Evolutionary conservation across 2,888 invertebrate genomes (phyloP).

Genomic region (Athalia rosae): DNA sequence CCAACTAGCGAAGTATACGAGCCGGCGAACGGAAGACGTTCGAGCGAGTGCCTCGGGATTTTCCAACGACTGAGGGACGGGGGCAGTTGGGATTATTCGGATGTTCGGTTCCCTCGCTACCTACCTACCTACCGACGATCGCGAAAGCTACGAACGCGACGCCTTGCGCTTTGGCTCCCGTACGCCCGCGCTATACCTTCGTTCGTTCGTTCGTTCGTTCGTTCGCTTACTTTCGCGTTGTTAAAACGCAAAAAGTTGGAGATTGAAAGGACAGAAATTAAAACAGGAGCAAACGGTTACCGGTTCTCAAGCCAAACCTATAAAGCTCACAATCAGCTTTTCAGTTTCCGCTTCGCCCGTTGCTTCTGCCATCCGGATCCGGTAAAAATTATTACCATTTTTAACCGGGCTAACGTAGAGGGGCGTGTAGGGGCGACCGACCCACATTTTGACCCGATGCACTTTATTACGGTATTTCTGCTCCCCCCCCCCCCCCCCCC

Average conservation of each 20-base stretch:
- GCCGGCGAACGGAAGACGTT: slow-evolving; percentile 1
- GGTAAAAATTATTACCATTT: background rate
- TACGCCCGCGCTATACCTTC: slow-evolving; percentile 39
- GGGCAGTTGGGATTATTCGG: background rate
- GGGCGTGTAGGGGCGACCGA: too few species aligned
- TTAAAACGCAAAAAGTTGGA: slow-evolving; percentile 60
- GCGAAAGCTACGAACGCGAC: slow-evolving; percentile 40
- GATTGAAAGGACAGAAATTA: slow-evolving; percentile 64
- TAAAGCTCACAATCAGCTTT: slow-evolving; percentile 54
- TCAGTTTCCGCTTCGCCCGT: background rate
- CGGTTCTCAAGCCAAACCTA: slow-evolving; percentile 61
- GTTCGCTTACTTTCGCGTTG: slow-evolving; percentile 58
- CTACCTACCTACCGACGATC: slow-evolving; percentile 19
- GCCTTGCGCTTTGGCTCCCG: slow-evolving; percentile 44
- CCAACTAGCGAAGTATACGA: slow-evolving; percentile 36
- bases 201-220: too few species aligned
- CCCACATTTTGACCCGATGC: too few species aligned
- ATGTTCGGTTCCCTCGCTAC: slow-evolving; percentile 18
- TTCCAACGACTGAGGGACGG: too few species aligned
- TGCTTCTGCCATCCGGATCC: background rate
- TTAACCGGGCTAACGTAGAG: background rate
- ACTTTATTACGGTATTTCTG: too few species aligned
- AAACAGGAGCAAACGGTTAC: slow-evolving; percentile 53
- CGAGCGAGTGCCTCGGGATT: background rate
- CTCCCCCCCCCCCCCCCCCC: background rate